Evolutionary conservation across 2,888 invertebrate genomes (phyloP), one percentile per base, ranked within the genome.

Genomic region (Epinotia brunnichana): DNA sequence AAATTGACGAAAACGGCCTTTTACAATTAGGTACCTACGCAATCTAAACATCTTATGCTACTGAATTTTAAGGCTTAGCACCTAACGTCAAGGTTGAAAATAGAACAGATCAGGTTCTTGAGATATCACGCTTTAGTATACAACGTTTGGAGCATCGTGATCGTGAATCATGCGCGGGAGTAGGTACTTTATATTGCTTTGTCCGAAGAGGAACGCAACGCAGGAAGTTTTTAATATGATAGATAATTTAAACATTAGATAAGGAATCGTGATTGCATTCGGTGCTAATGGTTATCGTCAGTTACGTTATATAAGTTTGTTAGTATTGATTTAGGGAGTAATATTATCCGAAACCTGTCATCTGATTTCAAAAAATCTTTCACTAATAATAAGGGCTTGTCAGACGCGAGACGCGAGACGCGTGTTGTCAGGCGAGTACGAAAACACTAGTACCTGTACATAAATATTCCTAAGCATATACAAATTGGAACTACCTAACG

Each of bases 121-220:
- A 29, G n/a, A 48, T 62, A 29, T 11, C 17, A 11, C 48, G 24
- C 11, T 48, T 48, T 62, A 11, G n/a, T 35, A 59, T 17, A 39
- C 19, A 3, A 24, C n/a, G 15, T 17, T 54, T 7, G 39, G 39
- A 24, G 4, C 29, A 15, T 13, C 3, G 21, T 66, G 66, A 66
- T 24, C 2, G 21, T 24, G 21, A 24, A 41, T 66, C 66, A 66
- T 66, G 66, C 39, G 39, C 54, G 41, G 39, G 51, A 53, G 7
- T 63, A 24, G 21, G 21, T 24, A 24, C 21, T 24, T 24, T 24
- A 1, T 3, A 17, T 35, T 63, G 11, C 35, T 63, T 63, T 51
- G 17, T 51, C 48, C 24, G 29, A 63, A 53, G 17, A 10, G n/a
- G 13, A 48, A 48, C n/a, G 10, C 3, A 35, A 48, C 3, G 3